Evolutionary conservation across 2,113 vertebrate species (phyloP).

Genomic region (Oreotragus oreotragus): DNA sequence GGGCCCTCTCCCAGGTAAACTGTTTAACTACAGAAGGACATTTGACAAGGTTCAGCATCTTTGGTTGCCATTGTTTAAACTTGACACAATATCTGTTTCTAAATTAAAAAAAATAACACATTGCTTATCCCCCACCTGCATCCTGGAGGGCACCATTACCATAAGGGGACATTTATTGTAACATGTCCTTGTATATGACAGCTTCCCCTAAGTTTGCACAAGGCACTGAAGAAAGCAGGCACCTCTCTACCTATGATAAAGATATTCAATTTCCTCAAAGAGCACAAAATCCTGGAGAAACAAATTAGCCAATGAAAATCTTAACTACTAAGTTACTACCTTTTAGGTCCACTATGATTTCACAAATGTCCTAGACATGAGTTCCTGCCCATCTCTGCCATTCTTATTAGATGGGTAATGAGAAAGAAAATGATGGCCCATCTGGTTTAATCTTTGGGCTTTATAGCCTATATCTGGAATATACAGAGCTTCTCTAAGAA

Average conservation of each 20-base stretch:
- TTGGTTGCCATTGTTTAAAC: background rate
- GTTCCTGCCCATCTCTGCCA: background rate
- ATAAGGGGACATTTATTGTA: background rate
- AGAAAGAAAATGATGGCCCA: conserved; percentile 35
- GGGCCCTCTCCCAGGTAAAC: background rate
- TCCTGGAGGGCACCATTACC: background rate
- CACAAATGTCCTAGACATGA: background rate
- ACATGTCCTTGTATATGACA: background rate
- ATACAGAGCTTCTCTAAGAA: background rate
- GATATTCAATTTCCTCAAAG: background rate
- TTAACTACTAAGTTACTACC: background rate
- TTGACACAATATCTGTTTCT: background rate
- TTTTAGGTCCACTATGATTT: background rate
- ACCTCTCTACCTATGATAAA: background rate
- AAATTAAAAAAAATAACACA: background rate
- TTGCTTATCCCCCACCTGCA: background rate
- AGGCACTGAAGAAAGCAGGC: background rate
- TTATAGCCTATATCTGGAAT: background rate
- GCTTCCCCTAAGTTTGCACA: background rate
- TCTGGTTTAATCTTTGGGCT: background rate
- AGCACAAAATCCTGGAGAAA: background rate
- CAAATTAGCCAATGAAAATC: background rate
- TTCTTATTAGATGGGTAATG: background rate
- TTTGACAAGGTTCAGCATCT: background rate
- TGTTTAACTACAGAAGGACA: background rate